A percentile compares a stretch with the other conserved stretches of the same genome.
Conservation (phyloP, 1,140 invertebrate species). For the Drosophila funebris region DNA sequence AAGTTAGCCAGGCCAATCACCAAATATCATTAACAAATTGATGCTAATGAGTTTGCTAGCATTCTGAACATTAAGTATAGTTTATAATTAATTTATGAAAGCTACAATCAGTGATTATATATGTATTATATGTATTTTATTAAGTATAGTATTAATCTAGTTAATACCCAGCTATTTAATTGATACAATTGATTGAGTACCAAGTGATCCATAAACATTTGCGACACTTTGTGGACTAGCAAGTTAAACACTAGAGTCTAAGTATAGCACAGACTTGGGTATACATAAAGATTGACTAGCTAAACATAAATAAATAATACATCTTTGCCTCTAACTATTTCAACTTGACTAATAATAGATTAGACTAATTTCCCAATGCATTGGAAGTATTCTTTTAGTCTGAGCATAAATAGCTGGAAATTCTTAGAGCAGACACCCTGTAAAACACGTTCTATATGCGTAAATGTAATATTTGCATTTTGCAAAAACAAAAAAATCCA, state of each 20-base stretch:
- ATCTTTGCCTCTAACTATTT: background rate
- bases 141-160: too few species aligned
- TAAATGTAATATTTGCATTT: constrained; percentile 22
- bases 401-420: background rate
- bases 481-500: constrained; percentile 20
- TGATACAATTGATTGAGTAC: background rate
- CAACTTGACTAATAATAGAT: background rate
- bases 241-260: background rate
- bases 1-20: background rate
- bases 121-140: too few species aligned
- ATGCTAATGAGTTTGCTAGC: background rate
- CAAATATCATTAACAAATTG: background rate
- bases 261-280: background rate
- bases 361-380: constrained; percentile 2
- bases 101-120: too few species aligned
- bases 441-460: background rate
- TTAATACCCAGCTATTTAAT: background rate
- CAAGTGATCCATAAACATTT: background rate
- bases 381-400: background rate
- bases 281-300: background rate
- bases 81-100: background rate
- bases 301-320: constrained; percentile 7
- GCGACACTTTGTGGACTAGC: background rate
- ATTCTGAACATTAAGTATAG: background rate
- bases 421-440: background rate